Evolutionary conservation across 1,140 invertebrate species (phyloP).

Genomic region (Bombus superbus): DNA sequence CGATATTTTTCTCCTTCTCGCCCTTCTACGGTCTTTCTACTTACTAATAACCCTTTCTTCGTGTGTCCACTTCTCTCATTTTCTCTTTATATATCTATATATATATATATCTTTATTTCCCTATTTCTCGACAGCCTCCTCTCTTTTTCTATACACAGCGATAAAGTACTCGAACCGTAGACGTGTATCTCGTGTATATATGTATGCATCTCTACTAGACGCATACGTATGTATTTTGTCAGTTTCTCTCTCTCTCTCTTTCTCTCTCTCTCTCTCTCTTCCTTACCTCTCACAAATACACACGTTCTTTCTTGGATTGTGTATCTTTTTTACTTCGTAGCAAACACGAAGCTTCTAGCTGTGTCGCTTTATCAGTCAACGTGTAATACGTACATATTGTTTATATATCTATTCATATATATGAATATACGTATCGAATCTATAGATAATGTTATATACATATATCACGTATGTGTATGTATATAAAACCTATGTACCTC

Average conservation of each 20-base stretch:
- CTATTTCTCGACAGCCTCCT: background rate
- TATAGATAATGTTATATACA: constrained; percentile 42
- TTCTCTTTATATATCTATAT: background rate
- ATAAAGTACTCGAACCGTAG: constrained; percentile 19
- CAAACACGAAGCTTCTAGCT: constrained; percentile 78
- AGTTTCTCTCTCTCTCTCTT: constrained; percentile 8
- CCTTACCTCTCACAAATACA: constrained; percentile 50
- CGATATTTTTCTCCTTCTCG: background rate
- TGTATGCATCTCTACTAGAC: constrained; percentile 37
- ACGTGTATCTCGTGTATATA: constrained; percentile 33
- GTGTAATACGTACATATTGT: constrained; percentile 57
- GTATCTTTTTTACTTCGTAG: constrained; percentile 68
- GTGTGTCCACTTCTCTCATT: background rate
- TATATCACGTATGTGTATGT: constrained; percentile 37
- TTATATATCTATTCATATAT: constrained; percentile 32
- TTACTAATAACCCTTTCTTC: background rate
- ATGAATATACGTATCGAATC: constrained; percentile 16
- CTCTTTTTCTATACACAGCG: constrained; percentile 7
- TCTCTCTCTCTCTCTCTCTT: background rate
- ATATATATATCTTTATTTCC: background rate
- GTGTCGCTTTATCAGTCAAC: constrained; percentile 79
- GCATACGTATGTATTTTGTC: constrained; percentile 35
- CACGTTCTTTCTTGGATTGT: constrained; percentile 54
- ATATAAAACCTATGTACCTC: constrained; percentile 33
- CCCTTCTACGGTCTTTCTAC: background rate